A percentile compares a stretch with the other conserved stretches of the same genome.
phyloP scores from a whole-genome alignment of 2,797 vertebrate species.

The Yasuhikotakia modesta region DNA sequence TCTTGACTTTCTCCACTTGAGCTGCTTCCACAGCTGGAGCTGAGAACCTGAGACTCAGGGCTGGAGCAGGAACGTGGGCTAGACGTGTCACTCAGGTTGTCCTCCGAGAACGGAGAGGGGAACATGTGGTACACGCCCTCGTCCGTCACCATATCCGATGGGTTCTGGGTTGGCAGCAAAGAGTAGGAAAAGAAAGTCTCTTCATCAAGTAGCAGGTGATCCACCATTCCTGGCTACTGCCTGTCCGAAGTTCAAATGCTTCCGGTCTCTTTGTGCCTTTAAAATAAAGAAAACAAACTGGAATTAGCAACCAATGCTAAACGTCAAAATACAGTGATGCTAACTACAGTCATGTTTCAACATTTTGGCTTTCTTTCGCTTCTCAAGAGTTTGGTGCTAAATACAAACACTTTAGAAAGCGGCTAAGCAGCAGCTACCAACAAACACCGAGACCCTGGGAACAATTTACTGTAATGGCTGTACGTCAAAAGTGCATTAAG shows the following conservation, averaged over 20 bases:
- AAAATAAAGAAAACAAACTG: not conserved
- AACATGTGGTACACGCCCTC: slow-evolving; percentile 85
- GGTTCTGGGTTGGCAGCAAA: slow-evolving; percentile 69
- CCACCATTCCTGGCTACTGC: slow-evolving; percentile 83
- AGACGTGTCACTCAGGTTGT: slow-evolving; percentile 88
- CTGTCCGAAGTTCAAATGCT: slow-evolving; percentile 40
- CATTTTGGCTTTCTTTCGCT: not conserved
- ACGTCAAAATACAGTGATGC: not conserved
- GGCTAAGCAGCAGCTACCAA: not conserved
- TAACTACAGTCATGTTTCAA: not conserved
- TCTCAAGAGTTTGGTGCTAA: not conserved
- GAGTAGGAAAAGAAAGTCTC: slow-evolving; percentile 84
- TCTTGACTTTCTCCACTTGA: slow-evolving; percentile 85
- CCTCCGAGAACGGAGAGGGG: slow-evolving; percentile 89
- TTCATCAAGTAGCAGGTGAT: slow-evolving; percentile 90
- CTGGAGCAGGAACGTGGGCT: slow-evolving; percentile 92
- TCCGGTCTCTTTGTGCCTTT: not conserved
- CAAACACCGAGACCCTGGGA: slow-evolving; percentile 18
- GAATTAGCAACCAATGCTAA: not conserved
- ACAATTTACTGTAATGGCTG: slow-evolving; percentile 39
- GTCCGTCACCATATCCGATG: slow-evolving; percentile 83
- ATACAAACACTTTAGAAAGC: not conserved
- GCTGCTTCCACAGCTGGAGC: slow-evolving; percentile 87
- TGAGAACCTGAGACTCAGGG: slow-evolving; percentile 86
- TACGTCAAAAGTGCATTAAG: slow-evolving; percentile 27